These are phyloP conservation scores for Lepidurus arcticus DNA, from an alignment of 1,140 invertebrate species.

Conservation along the genomic window DNA sequence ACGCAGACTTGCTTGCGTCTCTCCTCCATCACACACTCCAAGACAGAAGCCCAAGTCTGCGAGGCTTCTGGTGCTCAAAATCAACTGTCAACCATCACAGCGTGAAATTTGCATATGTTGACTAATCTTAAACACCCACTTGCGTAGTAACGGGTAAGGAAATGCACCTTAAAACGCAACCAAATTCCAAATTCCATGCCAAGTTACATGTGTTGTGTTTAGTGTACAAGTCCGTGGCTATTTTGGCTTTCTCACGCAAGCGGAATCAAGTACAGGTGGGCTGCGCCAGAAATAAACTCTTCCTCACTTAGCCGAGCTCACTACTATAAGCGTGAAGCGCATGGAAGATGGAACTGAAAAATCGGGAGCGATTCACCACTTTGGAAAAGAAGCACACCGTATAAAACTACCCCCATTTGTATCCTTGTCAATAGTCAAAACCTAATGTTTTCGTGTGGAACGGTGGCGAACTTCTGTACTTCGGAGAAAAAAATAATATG, in stretches of 20 bases:
- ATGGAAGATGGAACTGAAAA: too few relatives aligned
- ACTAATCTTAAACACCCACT: background rate
- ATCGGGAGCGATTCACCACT: background rate
- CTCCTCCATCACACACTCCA: background rate
- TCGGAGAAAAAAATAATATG: too few relatives aligned
- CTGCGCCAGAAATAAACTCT: slow-evolving; percentile 1
- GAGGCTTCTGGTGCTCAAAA: background rate
- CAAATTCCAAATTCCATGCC: too few relatives aligned
- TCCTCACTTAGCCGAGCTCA: background rate
- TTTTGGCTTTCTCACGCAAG: background rate
- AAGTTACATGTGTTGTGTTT: background rate
- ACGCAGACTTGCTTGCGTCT: slow-evolving; percentile 11
- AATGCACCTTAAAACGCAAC: too few relatives aligned
- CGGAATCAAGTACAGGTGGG: background rate
- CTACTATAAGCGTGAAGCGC: background rate
- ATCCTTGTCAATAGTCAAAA: background rate
- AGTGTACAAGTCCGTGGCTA: background rate
- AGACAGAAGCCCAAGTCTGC: slow-evolving; percentile 1
- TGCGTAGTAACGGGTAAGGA: too few relatives aligned
- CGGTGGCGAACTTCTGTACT: background rate
- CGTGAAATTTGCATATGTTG: background rate
- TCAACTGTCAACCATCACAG: slow-evolving; percentile 1
- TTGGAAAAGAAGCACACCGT: background rate
- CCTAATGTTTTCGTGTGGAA: background rate
- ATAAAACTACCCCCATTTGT: background rate